A percentile compares a stretch with the other conserved stretches of the same genome.
These are phyloP conservation scores for Fragum whitleyi DNA, from an alignment of 2,888 invertebrate genomes.

Conservation along the genomic window DNA sequence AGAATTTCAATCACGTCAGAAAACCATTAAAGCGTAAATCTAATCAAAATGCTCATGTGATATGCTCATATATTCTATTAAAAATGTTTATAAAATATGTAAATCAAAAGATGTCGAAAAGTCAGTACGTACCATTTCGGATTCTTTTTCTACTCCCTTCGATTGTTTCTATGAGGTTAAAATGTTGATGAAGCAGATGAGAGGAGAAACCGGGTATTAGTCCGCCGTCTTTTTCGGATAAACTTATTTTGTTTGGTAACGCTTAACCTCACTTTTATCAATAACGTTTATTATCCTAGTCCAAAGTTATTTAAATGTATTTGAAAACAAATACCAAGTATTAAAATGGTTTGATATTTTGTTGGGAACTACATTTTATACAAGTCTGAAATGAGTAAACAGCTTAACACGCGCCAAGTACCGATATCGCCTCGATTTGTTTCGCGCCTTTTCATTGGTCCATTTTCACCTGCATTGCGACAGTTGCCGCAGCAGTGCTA, in stretches of 20 bases:
- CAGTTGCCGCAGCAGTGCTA: conserved; percentile 87
- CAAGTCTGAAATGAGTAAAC: conserved; percentile 3
- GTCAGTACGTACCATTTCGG: conserved; percentile 24
- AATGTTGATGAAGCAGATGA: conserved; percentile 36
- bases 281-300: too few species aligned
- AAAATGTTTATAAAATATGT: not conserved
- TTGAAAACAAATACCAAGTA: too few species aligned
- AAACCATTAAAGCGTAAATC: not conserved
- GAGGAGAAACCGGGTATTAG: conserved; percentile 31
- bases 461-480: conserved; percentile 71
- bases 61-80: too few species aligned
- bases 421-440: conserved; percentile 37
- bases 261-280: too few species aligned
- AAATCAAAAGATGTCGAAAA: not conserved
- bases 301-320: too few species aligned
- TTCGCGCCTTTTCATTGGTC: conserved; percentile 66
- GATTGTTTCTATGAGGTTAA: conserved; percentile 1
- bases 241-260: not conserved
- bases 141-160: conserved; percentile 9
- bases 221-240: not conserved
- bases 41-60: not conserved
- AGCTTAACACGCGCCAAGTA: conserved; percentile 15
- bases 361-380: conserved; percentile 19
- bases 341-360: too few species aligned
- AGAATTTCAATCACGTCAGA: not conserved